phyloP scores from a whole-genome alignment of 2,888 invertebrate genomes.

The Tanytarsus gracilentus region DNA sequence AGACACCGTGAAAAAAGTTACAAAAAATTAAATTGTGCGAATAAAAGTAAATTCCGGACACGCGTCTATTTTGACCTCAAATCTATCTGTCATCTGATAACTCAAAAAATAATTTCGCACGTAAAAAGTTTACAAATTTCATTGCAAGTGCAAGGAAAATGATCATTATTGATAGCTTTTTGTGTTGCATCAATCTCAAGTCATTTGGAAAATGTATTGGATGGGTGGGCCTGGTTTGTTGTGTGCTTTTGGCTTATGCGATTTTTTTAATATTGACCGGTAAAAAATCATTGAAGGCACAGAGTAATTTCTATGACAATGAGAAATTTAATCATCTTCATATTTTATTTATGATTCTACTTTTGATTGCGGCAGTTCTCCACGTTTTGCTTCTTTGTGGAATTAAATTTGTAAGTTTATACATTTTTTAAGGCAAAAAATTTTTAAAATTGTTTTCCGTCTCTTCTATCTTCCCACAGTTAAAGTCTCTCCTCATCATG shows the following conservation, averaged over 20 bases:
- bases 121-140: no score
- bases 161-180: constrained; percentile 21
- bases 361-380: background rate
- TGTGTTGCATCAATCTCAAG: constrained; percentile 5
- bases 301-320: background rate
- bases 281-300: background rate
- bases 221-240: background rate
- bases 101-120: no score
- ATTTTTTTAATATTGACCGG: background rate
- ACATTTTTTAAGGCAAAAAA: background rate
- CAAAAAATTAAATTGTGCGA: no score
- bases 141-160: no score
- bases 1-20: no score
- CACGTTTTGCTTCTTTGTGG: constrained; percentile 3
- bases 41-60: no score
- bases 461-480: background rate
- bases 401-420: constrained; percentile 14
- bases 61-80: no score
- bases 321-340: background rate
- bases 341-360: background rate
- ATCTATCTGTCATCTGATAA: no score
- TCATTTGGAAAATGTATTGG: constrained; percentile 12
- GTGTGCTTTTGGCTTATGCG: background rate
- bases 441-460: background rate
- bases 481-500: background rate